Conservation (phyloP, 2,113 vertebrate genomes). For the Eublepharis macularius region DNA sequence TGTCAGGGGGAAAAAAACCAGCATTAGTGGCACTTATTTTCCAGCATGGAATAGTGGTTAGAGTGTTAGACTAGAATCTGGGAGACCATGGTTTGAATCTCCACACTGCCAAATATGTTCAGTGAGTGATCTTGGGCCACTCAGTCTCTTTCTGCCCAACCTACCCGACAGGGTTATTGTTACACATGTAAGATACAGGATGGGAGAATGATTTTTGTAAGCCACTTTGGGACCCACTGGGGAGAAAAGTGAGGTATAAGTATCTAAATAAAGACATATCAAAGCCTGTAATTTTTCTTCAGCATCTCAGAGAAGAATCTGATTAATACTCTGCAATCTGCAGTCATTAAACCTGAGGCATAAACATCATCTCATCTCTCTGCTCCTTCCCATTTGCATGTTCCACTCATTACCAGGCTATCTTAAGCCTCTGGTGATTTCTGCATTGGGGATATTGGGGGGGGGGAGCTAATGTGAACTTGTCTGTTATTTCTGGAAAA, state of each 20-base stretch:
- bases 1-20: background rate
- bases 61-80: too few species aligned
- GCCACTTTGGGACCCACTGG: too few species aligned
- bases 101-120: too few species aligned
- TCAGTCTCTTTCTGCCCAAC: too few species aligned
- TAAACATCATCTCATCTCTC: background rate
- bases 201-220: too few species aligned
- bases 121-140: too few species aligned
- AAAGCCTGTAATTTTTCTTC: background rate
- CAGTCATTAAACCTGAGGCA: background rate
- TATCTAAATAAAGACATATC: too few species aligned
- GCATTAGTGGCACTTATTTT: background rate
- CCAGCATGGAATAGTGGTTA: too few species aligned
- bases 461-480: background rate
- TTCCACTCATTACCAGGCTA: background rate
- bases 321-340: background rate
- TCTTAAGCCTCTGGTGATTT: constrained; percentile 9
- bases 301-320: background rate
- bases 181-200: too few species aligned
- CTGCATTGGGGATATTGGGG: background rate
- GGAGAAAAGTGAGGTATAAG: too few species aligned
- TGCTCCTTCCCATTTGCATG: background rate
- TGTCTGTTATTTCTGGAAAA: constrained; percentile 8
- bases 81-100: too few species aligned
- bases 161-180: too few species aligned